Percentiles rank a stretch among this genome's conserved stretches.
Evolutionary conservation across 1,140 invertebrate genomes (phyloP).

Genomic region (Drosophila ambigua): DNA sequence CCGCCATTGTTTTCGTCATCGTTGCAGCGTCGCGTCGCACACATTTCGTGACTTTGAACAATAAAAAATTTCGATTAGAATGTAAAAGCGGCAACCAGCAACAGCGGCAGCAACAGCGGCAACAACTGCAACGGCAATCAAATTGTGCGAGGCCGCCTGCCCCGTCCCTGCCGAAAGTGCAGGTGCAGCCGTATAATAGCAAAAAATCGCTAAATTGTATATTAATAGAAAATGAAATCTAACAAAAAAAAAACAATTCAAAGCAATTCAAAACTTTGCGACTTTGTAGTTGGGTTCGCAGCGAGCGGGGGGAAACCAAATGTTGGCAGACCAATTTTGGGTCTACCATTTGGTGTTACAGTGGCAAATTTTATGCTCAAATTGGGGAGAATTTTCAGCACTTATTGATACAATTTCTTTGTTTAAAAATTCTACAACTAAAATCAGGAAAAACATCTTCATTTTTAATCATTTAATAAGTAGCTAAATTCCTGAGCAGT

Average conservation of each 20-base stretch:
- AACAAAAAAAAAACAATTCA: background rate
- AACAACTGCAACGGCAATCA: constrained; percentile 59
- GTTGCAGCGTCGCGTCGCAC: constrained; percentile 57
- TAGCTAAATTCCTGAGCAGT: no score
- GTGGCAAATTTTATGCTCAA: no score
- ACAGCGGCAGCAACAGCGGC: constrained; percentile 32
- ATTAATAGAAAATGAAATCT: constrained; percentile 79
- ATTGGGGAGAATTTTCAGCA: no score
- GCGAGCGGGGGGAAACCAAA: no score
- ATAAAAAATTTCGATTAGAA: constrained; percentile 82
- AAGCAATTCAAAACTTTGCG: no score
- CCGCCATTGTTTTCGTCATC: constrained; percentile 34
- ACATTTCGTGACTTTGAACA: constrained; percentile 76
- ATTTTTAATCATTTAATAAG: no score
- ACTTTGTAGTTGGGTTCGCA: no score
- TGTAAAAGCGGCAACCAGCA: constrained; percentile 68
- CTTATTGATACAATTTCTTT: no score
- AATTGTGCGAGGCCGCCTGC: constrained; percentile 29
- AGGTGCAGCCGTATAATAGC: constrained; percentile 53
- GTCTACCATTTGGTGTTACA: no score
- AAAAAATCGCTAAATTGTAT: constrained; percentile 71
- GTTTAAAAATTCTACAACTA: no score
- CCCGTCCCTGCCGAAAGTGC: background rate
- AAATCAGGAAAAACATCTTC: no score
- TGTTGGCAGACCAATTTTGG: no score